Evolutionary conservation across 2,113 vertebrate species (phyloP), one percentile per base, ranked within the genome.

Genomic region (Elaphurus davidianus): DNA sequence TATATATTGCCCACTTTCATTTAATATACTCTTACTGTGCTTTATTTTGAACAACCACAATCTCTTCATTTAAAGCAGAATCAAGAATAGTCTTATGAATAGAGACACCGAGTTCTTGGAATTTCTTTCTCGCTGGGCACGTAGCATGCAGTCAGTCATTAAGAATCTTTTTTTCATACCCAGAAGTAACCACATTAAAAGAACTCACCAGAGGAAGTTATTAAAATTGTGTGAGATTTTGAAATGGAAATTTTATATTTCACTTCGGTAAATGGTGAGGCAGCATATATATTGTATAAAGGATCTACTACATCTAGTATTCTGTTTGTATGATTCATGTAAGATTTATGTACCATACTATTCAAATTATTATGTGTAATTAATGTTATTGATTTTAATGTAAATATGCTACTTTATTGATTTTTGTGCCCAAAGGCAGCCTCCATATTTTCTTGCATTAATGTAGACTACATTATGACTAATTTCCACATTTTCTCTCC

Each of bases 31-130:
- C 28, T 94, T 81, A n/a, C 71, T 82, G 3, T 86, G 30, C 11
- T 52, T 87, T 91, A 30, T 43, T 97, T 74, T 36, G 47, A 97
- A 90, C 43, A 79, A 8, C 40, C 40, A 79, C 28, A 85, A 33
- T 84, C 19, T 88, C 74, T 92, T 74, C 82, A 88, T 71, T 91
- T 91, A 92, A 52, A 97, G 25, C 64, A 89, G 59, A 94, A n/a
- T 57, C 57, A 82, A 87, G 25, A 87, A 86, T 83, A 43, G 57
- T 81, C 17, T 91, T 89, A 54, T 47, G 27, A 93, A 47, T 33
- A 91, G 52, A 87, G 52, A 87, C n/a, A 64, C 3, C 13, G 79
- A 81, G 60, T n/a, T 84, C 30, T 87, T 57, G 40, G 43, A 54
- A 54, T 91, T 55, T 82, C 36, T 78, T 60, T 86, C 33, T 57